These are phyloP conservation scores for Mormyrus iriodes DNA, from an alignment of 2,113 vertebrate genomes.

Conservation along the genomic window DNA sequence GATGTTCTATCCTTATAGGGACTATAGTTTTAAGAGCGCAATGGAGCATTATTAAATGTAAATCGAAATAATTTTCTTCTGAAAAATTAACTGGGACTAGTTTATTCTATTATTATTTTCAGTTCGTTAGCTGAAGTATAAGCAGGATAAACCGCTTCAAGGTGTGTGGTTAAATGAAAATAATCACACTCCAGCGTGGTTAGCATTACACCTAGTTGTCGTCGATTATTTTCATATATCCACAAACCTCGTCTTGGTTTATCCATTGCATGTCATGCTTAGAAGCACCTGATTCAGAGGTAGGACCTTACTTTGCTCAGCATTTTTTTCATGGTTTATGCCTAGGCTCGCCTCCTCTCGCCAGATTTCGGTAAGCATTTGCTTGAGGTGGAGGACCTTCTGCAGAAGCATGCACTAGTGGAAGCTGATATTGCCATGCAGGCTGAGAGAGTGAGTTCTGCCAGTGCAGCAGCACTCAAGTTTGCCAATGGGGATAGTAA, in stretches of 20 bases:
- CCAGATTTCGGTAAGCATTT: conserved; percentile 88
- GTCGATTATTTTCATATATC: neutral
- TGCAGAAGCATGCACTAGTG: conserved; percentile 84
- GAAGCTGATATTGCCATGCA: conserved; percentile 86
- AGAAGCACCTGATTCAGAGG: neutral
- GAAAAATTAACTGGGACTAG: neutral
- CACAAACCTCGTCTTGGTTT: neutral
- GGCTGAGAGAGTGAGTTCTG: conserved; percentile 72
- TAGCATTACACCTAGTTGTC: neutral
- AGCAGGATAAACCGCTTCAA: neutral
- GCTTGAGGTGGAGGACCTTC: conserved; percentile 84
- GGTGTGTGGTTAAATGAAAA: neutral
- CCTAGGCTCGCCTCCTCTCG: conserved; percentile 72
- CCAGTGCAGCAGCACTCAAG: conserved; percentile 69
- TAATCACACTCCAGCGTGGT: neutral
- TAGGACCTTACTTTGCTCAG: neutral
- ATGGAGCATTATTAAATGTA: neutral
- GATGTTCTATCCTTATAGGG: neutral
- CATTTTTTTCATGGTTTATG: neutral
- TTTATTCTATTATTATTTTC: neutral
- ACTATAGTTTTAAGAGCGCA: neutral
- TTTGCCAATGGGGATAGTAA: conserved; percentile 80
- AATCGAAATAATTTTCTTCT: neutral
- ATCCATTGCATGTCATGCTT: neutral
- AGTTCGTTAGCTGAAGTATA: neutral